phyloP scores from a whole-genome alignment of 2,888 invertebrate species.

The Blastobasis adustella region DNA sequence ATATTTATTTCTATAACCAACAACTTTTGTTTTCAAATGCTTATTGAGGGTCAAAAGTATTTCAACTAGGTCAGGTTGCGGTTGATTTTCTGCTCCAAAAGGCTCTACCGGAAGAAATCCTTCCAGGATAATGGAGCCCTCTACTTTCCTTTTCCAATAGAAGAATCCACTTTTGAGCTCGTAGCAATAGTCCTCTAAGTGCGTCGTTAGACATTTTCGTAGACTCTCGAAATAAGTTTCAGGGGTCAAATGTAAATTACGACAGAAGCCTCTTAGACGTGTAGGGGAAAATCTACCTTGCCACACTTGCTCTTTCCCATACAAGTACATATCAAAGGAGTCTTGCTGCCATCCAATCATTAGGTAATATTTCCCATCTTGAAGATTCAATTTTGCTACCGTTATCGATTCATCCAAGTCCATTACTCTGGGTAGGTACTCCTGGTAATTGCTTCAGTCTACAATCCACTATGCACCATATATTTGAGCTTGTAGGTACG shows the following conservation, averaged over 20 bases:
- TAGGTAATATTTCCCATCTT: conserved; percentile 32
- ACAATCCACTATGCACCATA: no score
- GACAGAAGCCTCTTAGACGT: conserved; percentile 43
- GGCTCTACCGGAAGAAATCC: conserved; percentile 51
- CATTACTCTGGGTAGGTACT: conserved; percentile 20
- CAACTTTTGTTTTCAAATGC: conserved; percentile 33
- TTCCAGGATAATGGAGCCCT: conserved; percentile 35
- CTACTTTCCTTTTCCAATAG: conserved; percentile 47
- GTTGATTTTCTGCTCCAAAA: conserved; percentile 23
- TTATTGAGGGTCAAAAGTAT: conserved; percentile 39
- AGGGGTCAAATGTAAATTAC: conserved; percentile 39
- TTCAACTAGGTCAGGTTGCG: conserved; percentile 41
- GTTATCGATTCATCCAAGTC: conserved; percentile 44
- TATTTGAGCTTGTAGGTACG: no score
- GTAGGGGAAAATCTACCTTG: conserved; percentile 48
- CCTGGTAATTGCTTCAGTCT: no score
- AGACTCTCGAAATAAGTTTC: conserved; percentile 31
- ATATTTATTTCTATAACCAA: conserved; percentile 24
- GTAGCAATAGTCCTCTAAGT: conserved; percentile 37
- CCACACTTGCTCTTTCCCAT: conserved; percentile 36
- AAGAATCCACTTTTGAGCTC: conserved; percentile 53
- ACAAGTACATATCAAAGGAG: conserved; percentile 48
- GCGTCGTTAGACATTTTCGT: conserved; percentile 36
- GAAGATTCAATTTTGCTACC: conserved; percentile 35
- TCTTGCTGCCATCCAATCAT: conserved; percentile 45